Percentiles rank a stretch among this genome's conserved stretches.
Evolutionary conservation across 2,888 invertebrate species (phyloP).

Genomic region (Cyaniris semiargus): DNA sequence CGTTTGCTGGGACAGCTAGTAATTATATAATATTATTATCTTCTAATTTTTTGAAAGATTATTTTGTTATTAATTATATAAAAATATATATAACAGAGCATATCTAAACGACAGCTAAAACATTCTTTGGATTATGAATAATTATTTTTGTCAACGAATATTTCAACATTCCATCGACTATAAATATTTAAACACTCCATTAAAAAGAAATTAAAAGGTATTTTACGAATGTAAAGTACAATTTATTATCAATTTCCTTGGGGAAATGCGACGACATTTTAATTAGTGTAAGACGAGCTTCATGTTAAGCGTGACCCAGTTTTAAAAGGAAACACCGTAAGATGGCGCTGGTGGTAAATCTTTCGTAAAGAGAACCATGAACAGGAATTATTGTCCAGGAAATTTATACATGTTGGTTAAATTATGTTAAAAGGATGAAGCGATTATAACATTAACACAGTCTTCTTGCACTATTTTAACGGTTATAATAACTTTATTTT

Average conservation of each 20-base stretch:
- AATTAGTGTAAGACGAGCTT: slow-evolving; percentile 23
- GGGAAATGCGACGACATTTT: slow-evolving; percentile 29
- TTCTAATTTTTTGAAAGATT: not conserved
- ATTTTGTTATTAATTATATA: too few species aligned
- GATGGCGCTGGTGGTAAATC: not conserved
- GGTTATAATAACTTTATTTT: too few species aligned
- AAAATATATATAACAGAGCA: too few species aligned
- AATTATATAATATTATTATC: too few species aligned
- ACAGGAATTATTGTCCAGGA: not conserved
- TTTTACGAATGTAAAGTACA: slow-evolving; percentile 23
- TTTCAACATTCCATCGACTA: not conserved
- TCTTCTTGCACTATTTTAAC: too few species aligned
- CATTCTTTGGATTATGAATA: not conserved
- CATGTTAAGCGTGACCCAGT: slow-evolving; percentile 26
- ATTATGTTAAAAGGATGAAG: too few species aligned
- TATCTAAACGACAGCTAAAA: not conserved
- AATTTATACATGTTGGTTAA: not conserved
- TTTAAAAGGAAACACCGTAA: slow-evolving; percentile 9
- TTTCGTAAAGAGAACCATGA: not conserved
- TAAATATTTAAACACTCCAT: slow-evolving; percentile 4
- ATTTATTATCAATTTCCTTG: slow-evolving; percentile 25
- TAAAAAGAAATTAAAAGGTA: slow-evolving; percentile 7
- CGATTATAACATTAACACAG: too few species aligned
- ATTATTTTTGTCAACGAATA: not conserved
- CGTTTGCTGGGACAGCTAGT: too few species aligned